These are phyloP conservation scores for Enteromius fasciolatus DNA, from an alignment of 2,797 vertebrate species.

Conservation along the genomic window DNA sequence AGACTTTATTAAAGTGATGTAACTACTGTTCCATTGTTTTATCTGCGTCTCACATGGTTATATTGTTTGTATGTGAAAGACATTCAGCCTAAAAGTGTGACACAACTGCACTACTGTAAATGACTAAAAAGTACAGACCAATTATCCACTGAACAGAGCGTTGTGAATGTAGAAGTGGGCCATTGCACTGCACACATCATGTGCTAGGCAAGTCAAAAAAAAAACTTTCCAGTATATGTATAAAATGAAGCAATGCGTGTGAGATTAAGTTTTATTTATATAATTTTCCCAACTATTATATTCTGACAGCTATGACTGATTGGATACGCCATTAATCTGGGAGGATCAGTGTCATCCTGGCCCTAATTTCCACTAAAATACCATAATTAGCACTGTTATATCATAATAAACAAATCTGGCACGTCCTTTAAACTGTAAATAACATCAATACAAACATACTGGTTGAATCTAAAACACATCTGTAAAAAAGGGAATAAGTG, in stretches of 20 bases:
- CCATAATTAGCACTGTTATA: background rate
- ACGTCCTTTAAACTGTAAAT: background rate
- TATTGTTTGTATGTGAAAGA: conserved; percentile 1
- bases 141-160: background rate
- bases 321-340: conserved; percentile 1
- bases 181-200: background rate
- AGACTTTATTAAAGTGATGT: background rate
- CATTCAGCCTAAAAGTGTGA: background rate
- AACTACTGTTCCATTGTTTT: background rate
- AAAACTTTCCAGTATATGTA: background rate
- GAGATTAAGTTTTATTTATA: background rate
- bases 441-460: background rate
- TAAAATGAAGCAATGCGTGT: background rate
- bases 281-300: background rate
- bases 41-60: background rate
- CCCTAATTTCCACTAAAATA: background rate
- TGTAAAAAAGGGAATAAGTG: background rate
- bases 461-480: background rate
- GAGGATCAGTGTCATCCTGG: background rate
- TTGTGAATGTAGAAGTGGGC: background rate
- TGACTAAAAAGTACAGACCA: background rate
- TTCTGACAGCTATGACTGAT: background rate
- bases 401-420: background rate
- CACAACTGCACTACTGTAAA: background rate
- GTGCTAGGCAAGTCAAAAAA: background rate